A percentile compares a stretch with the other conserved stretches of the same genome.
phyloP scores from a whole-genome alignment of 2,797 vertebrate genomes.

The Danio tinwini region DNA sequence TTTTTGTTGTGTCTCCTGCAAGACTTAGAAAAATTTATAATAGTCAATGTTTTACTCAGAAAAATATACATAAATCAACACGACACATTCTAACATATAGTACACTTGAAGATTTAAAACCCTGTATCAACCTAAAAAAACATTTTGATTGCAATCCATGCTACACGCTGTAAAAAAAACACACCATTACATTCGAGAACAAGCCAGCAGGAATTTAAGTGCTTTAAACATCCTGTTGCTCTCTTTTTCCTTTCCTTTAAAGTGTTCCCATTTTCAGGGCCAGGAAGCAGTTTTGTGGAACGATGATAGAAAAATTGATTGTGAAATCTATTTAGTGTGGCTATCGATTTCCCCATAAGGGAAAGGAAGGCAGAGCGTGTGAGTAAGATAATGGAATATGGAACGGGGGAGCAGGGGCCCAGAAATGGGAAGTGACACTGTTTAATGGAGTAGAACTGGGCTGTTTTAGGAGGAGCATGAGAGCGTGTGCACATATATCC shows the following conservation, averaged over 20 bases:
- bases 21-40: too few relatives aligned
- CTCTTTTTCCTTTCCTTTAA: slow-evolving; percentile 26
- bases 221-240: slow-evolving; percentile 18
- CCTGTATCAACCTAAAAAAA: not conserved
- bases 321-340: slow-evolving; percentile 66
- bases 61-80: too few relatives aligned
- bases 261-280: slow-evolving; percentile 37
- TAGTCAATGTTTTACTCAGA: too few relatives aligned
- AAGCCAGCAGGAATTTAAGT: not conserved
- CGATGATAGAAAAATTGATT: slow-evolving; percentile 68
- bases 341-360: slow-evolving; percentile 65
- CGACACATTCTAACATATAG: too few relatives aligned
- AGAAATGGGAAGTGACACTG: slow-evolving; percentile 66
- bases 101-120: too few relatives aligned
- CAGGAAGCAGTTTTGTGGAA: slow-evolving; percentile 55
- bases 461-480: slow-evolving; percentile 46
- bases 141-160: not conserved
- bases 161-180: not conserved
- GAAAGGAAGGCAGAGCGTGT: slow-evolving; percentile 50
- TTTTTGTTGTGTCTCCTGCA: too few relatives aligned
- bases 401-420: slow-evolving; percentile 46
- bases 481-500: slow-evolving; percentile 21
- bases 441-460: slow-evolving; percentile 65
- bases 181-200: not conserved
- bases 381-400: slow-evolving; percentile 63